phyloP scores from a whole-genome alignment of 1,140 invertebrate species.

The Leptinotarsa undecemlineata region DNA sequence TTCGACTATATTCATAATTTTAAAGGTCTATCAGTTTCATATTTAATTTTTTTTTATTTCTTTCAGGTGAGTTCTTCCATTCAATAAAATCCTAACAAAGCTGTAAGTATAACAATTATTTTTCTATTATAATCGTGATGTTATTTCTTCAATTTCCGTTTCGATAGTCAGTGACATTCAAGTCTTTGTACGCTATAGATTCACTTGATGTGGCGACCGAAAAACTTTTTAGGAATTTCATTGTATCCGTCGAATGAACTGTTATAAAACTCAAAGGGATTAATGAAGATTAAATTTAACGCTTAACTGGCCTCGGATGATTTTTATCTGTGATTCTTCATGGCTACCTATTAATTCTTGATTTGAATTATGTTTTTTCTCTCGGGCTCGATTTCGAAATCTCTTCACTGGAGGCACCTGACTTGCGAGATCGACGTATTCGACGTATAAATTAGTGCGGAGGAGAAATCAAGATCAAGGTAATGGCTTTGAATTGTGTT shows the following conservation, averaged over 20 bases:
- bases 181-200: neutral
- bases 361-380: slow-evolving; percentile 1
- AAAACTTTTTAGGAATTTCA: neutral
- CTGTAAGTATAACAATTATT: neutral
- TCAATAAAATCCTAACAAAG: neutral
- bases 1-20: too few species aligned
- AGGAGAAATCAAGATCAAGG: slow-evolving; percentile 2
- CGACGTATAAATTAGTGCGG: slow-evolving; percentile 2
- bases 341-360: slow-evolving; percentile 1
- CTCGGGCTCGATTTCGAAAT: neutral
- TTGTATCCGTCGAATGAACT: neutral
- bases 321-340: slow-evolving; percentile 8
- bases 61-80: neutral
- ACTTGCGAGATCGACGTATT: slow-evolving; percentile 2
- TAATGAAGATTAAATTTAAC: neutral
- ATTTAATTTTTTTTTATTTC: neutral
- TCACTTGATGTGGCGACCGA: neutral
- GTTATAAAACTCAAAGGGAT: neutral
- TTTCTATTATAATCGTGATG: neutral
- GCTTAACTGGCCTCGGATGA: neutral
- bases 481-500: slow-evolving; percentile 8
- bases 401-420: neutral
- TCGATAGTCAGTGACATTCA: neutral
- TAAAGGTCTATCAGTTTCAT: too few species aligned
- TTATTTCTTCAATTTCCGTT: neutral